These are phyloP conservation scores for Belgica antarctica DNA, from an alignment of 2,888 invertebrate species.

Conservation along the genomic window DNA sequence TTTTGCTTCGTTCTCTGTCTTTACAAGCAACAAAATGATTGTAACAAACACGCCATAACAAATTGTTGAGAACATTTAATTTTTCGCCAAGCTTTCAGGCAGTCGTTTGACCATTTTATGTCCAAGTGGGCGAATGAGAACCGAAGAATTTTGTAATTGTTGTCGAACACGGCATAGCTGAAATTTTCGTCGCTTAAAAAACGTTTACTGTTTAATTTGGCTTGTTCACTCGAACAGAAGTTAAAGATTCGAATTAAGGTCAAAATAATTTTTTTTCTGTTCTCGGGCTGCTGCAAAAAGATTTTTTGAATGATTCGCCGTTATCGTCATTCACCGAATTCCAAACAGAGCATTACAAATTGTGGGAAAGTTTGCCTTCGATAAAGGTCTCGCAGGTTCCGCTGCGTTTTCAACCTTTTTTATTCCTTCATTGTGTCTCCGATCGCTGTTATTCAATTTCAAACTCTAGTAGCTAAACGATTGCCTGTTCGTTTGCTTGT, in stretches of 20 bases:
- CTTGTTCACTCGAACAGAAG: too few species aligned
- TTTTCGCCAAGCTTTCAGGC: too few species aligned
- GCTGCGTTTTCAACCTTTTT: constrained; percentile 26
- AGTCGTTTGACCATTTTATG: background rate
- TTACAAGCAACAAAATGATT: constrained; percentile 28
- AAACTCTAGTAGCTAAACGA: constrained; percentile 10
- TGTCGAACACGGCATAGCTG: constrained; percentile 7
- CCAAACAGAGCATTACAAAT: constrained; percentile 25
- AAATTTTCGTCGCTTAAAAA: background rate
- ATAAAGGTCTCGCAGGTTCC: background rate
- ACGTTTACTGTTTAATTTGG: constrained; percentile 17
- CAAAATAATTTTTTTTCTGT: background rate
- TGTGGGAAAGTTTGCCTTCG: constrained; percentile 23
- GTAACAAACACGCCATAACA: constrained; percentile 32
- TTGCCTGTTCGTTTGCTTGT: background rate
- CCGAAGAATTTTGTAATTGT: constrained; percentile 11
- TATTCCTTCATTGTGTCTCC: background rate
- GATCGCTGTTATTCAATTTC: constrained; percentile 1
- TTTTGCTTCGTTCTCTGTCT: background rate
- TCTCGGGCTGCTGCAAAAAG: background rate
- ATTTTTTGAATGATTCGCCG: constrained; percentile 20
- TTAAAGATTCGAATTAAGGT: constrained; percentile 17
- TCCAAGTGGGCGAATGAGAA: background rate
- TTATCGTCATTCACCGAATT: constrained; percentile 36
- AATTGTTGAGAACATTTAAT: constrained; percentile 21